Percentiles rank a stretch among this genome's conserved stretches.
Evolutionary conservation across 2,888 invertebrate genomes (phyloP).

Genomic region (Mayetiola destructor): DNA sequence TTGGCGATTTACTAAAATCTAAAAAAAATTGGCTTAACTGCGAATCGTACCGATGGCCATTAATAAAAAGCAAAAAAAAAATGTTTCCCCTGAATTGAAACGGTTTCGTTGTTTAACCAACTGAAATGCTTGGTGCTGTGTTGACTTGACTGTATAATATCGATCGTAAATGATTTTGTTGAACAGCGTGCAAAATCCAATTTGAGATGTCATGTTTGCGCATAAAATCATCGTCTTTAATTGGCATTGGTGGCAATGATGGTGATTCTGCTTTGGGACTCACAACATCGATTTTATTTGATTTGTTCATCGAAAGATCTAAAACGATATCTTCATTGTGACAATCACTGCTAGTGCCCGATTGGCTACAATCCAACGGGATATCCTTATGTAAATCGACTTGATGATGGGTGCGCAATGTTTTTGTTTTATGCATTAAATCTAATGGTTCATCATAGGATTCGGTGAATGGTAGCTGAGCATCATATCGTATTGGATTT

Average conservation of each 20-base stretch:
- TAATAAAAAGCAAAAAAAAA: too few species aligned
- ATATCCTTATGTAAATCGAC: background rate
- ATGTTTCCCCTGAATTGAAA: too few species aligned
- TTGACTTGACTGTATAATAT: slow-evolving; percentile 13
- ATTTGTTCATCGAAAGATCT: slow-evolving; percentile 14
- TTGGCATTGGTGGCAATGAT: background rate
- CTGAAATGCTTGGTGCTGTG: slow-evolving; percentile 11
- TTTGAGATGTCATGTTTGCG: slow-evolving; percentile 10
- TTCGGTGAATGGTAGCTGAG: background rate
- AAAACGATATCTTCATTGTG: slow-evolving; percentile 3
- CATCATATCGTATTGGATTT: slow-evolving; percentile 15
- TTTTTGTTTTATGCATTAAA: background rate
- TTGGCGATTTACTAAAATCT: too few species aligned
- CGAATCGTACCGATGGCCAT: background rate
- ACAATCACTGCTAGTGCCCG: background rate
- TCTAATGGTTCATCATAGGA: slow-evolving; percentile 13
- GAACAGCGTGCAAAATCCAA: slow-evolving; percentile 14
- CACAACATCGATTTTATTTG: background rate
- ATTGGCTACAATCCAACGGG: background rate
- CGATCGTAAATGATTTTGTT: slow-evolving; percentile 10
- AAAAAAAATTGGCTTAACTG: too few species aligned
- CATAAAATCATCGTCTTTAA: background rate
- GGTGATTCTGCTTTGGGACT: background rate
- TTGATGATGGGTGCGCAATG: background rate
- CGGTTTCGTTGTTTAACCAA: slow-evolving; percentile 7